phyloP scores from a whole-genome alignment of 2,113 vertebrate species.

The Cariama cristata region DNA sequence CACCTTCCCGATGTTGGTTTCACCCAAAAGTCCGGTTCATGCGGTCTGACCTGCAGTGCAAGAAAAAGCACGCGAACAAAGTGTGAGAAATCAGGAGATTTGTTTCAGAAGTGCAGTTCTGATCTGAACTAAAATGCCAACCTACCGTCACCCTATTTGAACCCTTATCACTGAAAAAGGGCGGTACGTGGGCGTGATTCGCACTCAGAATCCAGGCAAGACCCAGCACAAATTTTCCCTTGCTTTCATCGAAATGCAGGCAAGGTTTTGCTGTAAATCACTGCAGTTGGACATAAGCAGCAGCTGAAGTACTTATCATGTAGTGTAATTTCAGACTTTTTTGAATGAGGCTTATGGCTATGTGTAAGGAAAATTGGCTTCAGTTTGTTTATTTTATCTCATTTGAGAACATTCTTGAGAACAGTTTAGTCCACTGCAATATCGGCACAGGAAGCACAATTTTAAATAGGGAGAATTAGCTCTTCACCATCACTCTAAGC shows the following conservation, averaged over 20 bases:
- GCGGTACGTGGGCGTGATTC: neutral
- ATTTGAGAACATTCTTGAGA: neutral
- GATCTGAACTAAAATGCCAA: neutral
- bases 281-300: neutral
- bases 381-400: neutral
- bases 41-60: neutral
- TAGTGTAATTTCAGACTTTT: neutral
- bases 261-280: neutral
- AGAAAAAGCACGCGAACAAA: neutral
- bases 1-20: rapidly evolving
- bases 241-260: neutral
- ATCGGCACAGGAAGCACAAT: neutral
- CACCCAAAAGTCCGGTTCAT: neutral
- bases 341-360: neutral
- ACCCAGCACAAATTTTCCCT: neutral
- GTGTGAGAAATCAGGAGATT: neutral
- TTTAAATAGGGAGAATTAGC: neutral
- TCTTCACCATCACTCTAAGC: neutral
- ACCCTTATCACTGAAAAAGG: neutral
- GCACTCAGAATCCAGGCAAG: neutral
- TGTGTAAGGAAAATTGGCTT: neutral
- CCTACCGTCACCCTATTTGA: neutral
- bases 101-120: neutral
- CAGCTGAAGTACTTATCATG: neutral
- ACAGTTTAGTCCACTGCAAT: neutral